These are phyloP conservation scores for Chrysomallon squamiferum DNA, from an alignment of 1,140 invertebrate species.

Conservation along the genomic window DNA sequence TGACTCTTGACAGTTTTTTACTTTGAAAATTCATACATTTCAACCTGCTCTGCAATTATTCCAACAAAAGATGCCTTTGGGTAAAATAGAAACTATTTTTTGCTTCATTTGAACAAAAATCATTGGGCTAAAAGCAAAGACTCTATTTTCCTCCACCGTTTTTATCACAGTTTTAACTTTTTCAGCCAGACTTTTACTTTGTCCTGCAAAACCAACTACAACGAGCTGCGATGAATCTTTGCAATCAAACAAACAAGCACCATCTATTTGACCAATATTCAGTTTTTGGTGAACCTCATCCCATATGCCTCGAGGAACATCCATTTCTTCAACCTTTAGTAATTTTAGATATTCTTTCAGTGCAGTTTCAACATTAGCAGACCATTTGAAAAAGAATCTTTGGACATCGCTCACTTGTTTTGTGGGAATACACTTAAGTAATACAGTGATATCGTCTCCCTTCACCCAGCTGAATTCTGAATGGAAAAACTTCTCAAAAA, in stretches of 20 bases:
- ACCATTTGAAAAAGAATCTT: slow-evolving; percentile 20
- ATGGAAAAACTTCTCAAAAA: neutral
- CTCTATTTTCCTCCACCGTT: slow-evolving; percentile 13
- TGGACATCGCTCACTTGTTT: slow-evolving; percentile 13
- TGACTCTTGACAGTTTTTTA: neutral
- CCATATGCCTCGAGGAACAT: slow-evolving; percentile 26
- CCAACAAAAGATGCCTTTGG: slow-evolving; percentile 24
- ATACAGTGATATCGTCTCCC: neutral
- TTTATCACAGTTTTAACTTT: slow-evolving; percentile 11
- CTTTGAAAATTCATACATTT: slow-evolving; percentile 15
- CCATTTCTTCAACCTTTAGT: slow-evolving; percentile 3
- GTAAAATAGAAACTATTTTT: slow-evolving; percentile 11
- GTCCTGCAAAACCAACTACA: slow-evolving; percentile 23
- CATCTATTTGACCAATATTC: slow-evolving; percentile 8
- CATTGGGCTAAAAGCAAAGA: slow-evolving; percentile 9
- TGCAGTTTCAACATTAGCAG: slow-evolving; percentile 4
- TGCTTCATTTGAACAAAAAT: slow-evolving; percentile 18
- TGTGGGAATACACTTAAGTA: slow-evolving; percentile 18
- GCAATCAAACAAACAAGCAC: slow-evolving; percentile 16
- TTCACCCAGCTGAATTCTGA: neutral
- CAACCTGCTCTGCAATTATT: slow-evolving; percentile 14
- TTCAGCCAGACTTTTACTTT: slow-evolving; percentile 13
- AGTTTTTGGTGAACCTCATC: slow-evolving; percentile 13
- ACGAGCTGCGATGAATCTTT: slow-evolving; percentile 8
- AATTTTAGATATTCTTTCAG: neutral